Evolutionary conservation across 1,140 invertebrate genomes (phyloP), one percentile per base, ranked within the genome.

Genomic region (Mizuhopecten yessoensis): DNA sequence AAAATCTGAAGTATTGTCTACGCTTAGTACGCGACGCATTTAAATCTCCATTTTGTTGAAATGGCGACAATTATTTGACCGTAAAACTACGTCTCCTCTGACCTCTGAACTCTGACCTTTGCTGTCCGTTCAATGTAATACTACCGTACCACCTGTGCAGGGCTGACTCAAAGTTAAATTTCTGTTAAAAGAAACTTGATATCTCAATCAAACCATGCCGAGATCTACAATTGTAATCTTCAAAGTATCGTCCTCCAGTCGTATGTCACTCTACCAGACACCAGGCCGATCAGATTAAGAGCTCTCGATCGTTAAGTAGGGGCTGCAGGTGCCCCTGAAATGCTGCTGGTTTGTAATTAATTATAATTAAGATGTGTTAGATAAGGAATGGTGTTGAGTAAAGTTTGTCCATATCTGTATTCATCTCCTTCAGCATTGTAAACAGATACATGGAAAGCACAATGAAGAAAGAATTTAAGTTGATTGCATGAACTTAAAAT

Each of bases 341-440:
- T n/a, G 23, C 10, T 75, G 57, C 57, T 75, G 29, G 23, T 75
- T 75, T 75, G 57, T 75, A 75, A 75, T 75, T 75, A 75, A 75
- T 75, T 75, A 75, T n/a, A 75, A 75, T 75, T 29, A 75, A 75
- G 57, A 75, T 75, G 57, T n/a, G 15, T 29, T 29, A 29, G 57
- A 75, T 75, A 75, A 75, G 17, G 29, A 75, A 29, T 75, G n/a
- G 57, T 75, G 23, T 75, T 13, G 17, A 17, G 23, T 75, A n/a
- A n/a, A n/a, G n/a, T n/a, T n/a, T n/a, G n/a, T n/a, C n/a, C n/a
- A n/a, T n/a, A n/a, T n/a, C n/a, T n/a, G n/a, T n/a, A 75, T 75
- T 0, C 23, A 29, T 75, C 29, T 3, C 29, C 17, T 45, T 17
- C 42, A 1, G 42, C 9, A 3, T 29, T 5, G 5, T 75, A 75